phyloP scores from a whole-genome alignment of 2,888 invertebrate species.

The Buathra laborator region DNA sequence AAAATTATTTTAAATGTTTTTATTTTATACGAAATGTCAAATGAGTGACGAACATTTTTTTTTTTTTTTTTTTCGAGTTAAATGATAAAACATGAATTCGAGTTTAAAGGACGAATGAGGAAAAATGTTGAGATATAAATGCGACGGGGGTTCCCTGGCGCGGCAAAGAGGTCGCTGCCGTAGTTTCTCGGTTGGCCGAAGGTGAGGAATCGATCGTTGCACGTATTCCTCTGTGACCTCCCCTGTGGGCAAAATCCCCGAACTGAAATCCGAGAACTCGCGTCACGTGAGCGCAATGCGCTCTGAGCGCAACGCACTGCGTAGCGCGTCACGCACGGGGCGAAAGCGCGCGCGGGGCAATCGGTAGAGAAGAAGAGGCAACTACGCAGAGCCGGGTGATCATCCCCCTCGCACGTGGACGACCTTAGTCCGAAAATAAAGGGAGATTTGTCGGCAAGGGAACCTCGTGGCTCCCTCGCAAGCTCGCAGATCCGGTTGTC shows the following conservation, averaged over 20 bases:
- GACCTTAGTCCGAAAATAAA: slow-evolving; percentile 59
- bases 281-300: slow-evolving; percentile 40
- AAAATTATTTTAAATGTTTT: neutral
- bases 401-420: slow-evolving; percentile 63
- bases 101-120: slow-evolving; percentile 11
- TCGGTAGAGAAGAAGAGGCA: neutral
- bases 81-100: neutral
- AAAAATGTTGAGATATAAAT: slow-evolving; percentile 44
- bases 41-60: too few species aligned
- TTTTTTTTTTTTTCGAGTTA: neutral
- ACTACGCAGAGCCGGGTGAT: slow-evolving; percentile 10
- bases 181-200: slow-evolving; percentile 50
- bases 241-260: slow-evolving; percentile 72
- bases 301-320: slow-evolving; percentile 26
- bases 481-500: slow-evolving; percentile 19
- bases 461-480: slow-evolving; percentile 55
- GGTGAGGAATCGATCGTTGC: slow-evolving; percentile 79
- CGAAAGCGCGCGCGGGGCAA: neutral
- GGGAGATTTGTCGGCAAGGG: slow-evolving; percentile 40
- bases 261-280: slow-evolving; percentile 73
- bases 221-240: slow-evolving; percentile 71
- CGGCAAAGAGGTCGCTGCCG: slow-evolving; percentile 57
- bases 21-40: too few species aligned
- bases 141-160: slow-evolving; percentile 22
- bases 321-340: neutral